Conservation (phyloP, 2,113 vertebrate genomes). For the Spermophilus dauricus region DNA sequence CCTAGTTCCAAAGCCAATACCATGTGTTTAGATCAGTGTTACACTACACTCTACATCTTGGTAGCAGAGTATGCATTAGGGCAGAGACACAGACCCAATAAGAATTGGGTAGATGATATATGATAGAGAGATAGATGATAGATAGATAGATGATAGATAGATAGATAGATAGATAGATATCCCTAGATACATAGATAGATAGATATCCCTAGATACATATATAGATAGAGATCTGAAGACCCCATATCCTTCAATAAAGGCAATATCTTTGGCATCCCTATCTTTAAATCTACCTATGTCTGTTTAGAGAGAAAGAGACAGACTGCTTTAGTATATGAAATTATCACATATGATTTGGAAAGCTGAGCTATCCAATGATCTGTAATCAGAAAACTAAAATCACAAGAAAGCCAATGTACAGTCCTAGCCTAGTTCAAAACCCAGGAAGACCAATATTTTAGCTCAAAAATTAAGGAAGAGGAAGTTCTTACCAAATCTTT, state of each 20-base stretch:
- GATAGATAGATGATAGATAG: neutral
- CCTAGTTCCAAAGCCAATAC: neutral
- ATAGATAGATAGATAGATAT: neutral
- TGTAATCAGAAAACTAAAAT: neutral
- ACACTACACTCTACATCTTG: neutral
- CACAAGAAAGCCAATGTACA: neutral
- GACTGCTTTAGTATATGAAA: neutral
- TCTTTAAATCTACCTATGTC: neutral
- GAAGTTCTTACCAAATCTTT: neutral
- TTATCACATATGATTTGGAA: neutral
- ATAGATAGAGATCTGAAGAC: neutral
- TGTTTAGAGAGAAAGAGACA: neutral
- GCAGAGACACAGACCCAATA: neutral
- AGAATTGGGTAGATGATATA: neutral
- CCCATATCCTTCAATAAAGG: neutral
- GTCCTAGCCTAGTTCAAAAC: neutral
- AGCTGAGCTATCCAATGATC: neutral
- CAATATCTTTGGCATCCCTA: neutral
- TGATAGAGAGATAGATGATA: no score
- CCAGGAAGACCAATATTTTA: neutral
- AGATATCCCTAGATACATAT: neutral
- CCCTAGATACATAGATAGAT: neutral
- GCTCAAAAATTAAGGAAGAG: neutral
- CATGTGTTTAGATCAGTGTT: neutral
- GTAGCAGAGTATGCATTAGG: neutral